Evolutionary conservation across 1,140 invertebrate genomes (phyloP).

Genomic region (Ditylenchus dipsaci): DNA sequence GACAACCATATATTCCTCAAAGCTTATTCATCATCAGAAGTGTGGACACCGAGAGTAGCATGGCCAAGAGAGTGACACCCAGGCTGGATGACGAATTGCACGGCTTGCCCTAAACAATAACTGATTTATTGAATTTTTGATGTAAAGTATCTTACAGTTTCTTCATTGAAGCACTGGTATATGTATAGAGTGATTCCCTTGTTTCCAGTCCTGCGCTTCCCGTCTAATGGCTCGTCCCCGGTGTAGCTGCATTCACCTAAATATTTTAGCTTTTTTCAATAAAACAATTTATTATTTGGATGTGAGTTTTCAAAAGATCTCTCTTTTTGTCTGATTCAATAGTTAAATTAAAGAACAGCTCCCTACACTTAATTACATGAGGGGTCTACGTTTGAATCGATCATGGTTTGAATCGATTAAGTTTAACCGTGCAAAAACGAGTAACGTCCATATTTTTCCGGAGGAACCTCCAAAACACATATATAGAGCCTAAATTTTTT

Average conservation of each 20-base stretch:
- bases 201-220: constrained; percentile 42
- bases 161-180: constrained; percentile 42
- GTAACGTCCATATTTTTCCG: too few species aligned
- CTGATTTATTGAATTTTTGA: background rate
- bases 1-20: too few species aligned
- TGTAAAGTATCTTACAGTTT: constrained; percentile 3
- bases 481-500: too few species aligned
- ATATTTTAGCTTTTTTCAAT: background rate
- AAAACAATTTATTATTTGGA: background rate
- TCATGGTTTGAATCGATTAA: too few species aligned
- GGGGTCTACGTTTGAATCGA: too few species aligned
- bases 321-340: too few species aligned
- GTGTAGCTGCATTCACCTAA: constrained; percentile 36
- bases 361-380: too few species aligned
- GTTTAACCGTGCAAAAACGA: too few species aligned
- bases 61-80: background rate
- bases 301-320: too few species aligned
- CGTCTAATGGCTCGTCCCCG: constrained; percentile 34
- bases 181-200: constrained; percentile 39
- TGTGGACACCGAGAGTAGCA: background rate
- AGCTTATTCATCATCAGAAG: background rate
- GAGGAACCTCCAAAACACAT: too few species aligned
- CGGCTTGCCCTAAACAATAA: constrained; percentile 18
- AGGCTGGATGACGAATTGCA: constrained; percentile 18
- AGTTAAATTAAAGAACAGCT: too few species aligned